phyloP scores from a whole-genome alignment of 2,113 vertebrate genomes.

The Myotis lucifugus region DNA sequence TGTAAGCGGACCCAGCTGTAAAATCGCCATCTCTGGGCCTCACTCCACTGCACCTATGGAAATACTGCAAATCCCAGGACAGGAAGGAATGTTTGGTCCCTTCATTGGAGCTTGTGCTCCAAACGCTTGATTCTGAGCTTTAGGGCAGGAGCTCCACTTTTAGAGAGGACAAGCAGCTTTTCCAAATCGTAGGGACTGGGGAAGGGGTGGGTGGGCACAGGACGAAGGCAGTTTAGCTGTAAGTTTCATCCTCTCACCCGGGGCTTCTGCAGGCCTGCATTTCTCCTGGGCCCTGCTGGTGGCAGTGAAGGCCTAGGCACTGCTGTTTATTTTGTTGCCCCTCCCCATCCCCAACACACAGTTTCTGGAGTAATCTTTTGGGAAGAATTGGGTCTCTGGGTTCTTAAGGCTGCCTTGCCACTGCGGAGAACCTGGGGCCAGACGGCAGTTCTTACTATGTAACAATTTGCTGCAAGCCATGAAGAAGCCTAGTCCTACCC shows the following conservation, averaged over 20 bases:
- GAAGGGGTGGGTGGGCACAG: neutral
- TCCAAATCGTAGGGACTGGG: neutral
- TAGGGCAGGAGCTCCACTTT: neutral
- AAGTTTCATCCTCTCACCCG: neutral
- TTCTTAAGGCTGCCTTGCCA: constrained; percentile 37
- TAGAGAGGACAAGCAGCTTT: neutral
- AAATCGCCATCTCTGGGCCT: neutral
- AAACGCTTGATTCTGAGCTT: neutral
- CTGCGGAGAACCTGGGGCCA: constrained; percentile 1
- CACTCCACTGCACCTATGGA: neutral
- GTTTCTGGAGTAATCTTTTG: neutral
- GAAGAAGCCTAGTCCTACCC: neutral
- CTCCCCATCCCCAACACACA: neutral
- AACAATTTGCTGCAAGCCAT: neutral
- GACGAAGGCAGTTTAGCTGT: neutral
- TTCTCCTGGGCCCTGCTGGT: constrained; percentile 70
- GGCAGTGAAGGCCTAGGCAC: constrained; percentile 60
- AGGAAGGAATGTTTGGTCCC: neutral
- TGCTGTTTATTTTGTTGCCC: neutral
- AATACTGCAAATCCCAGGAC: neutral
- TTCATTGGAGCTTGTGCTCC: neutral
- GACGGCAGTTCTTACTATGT: neutral
- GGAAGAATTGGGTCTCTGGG: constrained; percentile 49
- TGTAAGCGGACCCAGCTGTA: neutral
- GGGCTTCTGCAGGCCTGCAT: constrained; percentile 16